Evolutionary conservation across 30 jellyfish, hydroid and myxozoan species (phyloP).

Genomic region (Mastigias papua): DNA sequence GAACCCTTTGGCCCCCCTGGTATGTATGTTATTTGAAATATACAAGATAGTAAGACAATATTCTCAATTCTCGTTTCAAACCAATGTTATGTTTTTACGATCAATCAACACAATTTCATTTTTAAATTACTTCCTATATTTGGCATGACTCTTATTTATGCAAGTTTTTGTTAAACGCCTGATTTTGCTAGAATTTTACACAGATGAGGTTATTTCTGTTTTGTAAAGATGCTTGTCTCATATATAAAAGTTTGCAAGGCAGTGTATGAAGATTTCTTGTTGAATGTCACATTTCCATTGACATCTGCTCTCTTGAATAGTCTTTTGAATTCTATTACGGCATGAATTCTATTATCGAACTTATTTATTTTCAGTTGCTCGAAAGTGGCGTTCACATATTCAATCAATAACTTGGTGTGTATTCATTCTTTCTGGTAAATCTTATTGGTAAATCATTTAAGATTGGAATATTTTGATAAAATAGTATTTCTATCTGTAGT

Average conservation of each 20-base stretch:
- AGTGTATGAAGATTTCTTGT: background rate
- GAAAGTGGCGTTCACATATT: slow-evolving; percentile 87
- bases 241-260: background rate
- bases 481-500: too few species aligned
- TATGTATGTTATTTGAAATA: background rate
- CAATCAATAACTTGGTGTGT: slow-evolving; percentile 80
- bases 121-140: too few species aligned
- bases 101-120: too few species aligned
- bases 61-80: too few species aligned
- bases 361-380: slow-evolving; percentile 29
- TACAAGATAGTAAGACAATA: background rate
- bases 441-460: too few species aligned
- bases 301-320: background rate
- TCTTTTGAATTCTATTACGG: background rate
- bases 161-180: too few species aligned
- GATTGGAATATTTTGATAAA: too few species aligned
- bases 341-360: background rate
- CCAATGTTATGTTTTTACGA: too few species aligned
- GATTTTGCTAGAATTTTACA: background rate
- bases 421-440: background rate
- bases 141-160: too few species aligned
- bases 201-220: background rate
- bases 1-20: slow-evolving; percentile 76
- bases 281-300: background rate
- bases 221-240: background rate